A percentile compares a stretch with the other conserved stretches of the same genome.
phyloP scores from a whole-genome alignment of 2,113 vertebrate genomes.

The Parus major region DNA sequence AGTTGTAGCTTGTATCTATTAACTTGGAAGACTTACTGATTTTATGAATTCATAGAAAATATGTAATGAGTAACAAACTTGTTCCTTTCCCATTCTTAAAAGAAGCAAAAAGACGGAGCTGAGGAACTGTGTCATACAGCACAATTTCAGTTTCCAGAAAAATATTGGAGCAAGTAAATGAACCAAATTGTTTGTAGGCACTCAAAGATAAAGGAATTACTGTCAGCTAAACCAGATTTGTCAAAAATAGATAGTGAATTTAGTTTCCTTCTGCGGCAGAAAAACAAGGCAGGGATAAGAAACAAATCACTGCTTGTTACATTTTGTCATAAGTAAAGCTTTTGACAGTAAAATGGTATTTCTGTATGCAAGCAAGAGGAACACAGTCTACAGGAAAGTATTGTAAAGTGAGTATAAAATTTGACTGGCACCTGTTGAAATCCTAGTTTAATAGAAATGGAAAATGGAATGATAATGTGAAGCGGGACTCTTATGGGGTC shows the following conservation, averaged over 20 bases:
- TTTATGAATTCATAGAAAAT: neutral
- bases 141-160: neutral
- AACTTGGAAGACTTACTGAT: neutral
- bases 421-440: neutral
- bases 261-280: neutral
- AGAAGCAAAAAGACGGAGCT: neutral
- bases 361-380: neutral
- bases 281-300: neutral
- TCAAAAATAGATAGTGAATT: constrained; percentile 24
- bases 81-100: neutral
- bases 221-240: constrained; percentile 37
- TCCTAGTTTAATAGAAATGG: neutral
- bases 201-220: constrained; percentile 25
- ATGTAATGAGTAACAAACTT: neutral
- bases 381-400: neutral
- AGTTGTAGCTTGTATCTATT: neutral
- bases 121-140: neutral
- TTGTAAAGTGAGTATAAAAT: neutral
- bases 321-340: neutral
- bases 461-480: neutral
- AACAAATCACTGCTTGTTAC: neutral
- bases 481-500: neutral
- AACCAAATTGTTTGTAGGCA: constrained; percentile 21
- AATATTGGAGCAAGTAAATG: neutral
- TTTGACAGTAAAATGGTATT: neutral